phyloP scores from a whole-genome alignment of 2,797 vertebrate genomes.

The Cryptoprocta ferox region DNA sequence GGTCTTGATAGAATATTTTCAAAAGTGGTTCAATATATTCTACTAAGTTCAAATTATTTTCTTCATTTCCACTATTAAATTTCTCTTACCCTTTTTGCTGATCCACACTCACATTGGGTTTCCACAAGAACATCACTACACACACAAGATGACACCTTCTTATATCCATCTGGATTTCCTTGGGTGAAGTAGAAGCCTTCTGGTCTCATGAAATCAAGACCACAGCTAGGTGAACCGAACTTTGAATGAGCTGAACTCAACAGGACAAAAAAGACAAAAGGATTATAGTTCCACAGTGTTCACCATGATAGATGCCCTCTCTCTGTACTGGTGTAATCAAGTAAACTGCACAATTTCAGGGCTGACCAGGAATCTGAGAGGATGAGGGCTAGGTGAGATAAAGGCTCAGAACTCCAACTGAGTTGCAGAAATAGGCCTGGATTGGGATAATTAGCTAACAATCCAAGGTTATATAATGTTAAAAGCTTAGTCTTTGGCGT shows the following conservation, averaged over 20 bases:
- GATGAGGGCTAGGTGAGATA: neutral
- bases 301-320: neutral
- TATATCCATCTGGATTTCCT: neutral
- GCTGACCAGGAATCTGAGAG: neutral
- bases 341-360: neutral
- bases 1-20: constrained; percentile 4
- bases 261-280: neutral
- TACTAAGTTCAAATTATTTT: neutral
- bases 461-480: neutral
- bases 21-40: constrained; percentile 3
- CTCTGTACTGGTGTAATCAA: neutral
- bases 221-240: neutral
- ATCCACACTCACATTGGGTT: neutral
- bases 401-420: neutral
- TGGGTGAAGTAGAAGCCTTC: neutral
- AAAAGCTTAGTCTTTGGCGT: neutral
- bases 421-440: neutral
- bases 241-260: neutral
- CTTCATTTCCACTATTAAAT: neutral
- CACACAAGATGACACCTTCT: neutral
- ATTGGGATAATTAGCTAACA: neutral
- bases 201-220: neutral
- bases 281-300: neutral
- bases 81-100: neutral
- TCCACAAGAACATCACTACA: neutral